A percentile compares a stretch with the other conserved stretches of the same genome.
Conservation (phyloP, 2,797 vertebrate species). For the Rhinichthys osculus region DNA sequence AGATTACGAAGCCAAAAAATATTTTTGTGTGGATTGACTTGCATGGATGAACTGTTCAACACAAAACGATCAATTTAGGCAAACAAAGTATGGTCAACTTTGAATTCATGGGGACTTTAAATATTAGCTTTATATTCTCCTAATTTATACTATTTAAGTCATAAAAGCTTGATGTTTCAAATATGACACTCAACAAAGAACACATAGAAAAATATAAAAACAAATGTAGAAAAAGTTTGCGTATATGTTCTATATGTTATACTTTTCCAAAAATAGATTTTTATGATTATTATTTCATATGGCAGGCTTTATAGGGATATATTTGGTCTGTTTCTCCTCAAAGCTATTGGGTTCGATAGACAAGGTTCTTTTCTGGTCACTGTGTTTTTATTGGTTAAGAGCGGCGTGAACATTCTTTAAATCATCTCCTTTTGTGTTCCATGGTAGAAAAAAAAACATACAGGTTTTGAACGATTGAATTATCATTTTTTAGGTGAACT, state of each 20-base stretch:
- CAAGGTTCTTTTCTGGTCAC: background rate
- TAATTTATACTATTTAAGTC: too few species aligned
- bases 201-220: too few species aligned
- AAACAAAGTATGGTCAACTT: too few species aligned
- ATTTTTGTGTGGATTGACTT: too few species aligned
- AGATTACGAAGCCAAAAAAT: too few species aligned
- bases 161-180: too few species aligned
- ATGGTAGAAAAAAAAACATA: background rate
- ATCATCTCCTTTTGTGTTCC: background rate
- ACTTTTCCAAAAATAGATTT: background rate
- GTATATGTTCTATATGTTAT: background rate
- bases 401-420: background rate
- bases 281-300: background rate
- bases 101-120: too few species aligned
- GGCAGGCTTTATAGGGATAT: background rate
- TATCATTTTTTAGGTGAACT: background rate
- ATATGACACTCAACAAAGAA: too few species aligned
- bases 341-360: background rate
- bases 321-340: background rate
- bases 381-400: background rate
- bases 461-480: background rate
- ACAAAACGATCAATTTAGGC: too few species aligned
- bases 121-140: too few species aligned
- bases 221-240: too few species aligned
- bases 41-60: too few species aligned